These are phyloP conservation scores for Protobothrops flavoviridis DNA, from an alignment of 2,113 vertebrate species.

Conservation along the genomic window DNA sequence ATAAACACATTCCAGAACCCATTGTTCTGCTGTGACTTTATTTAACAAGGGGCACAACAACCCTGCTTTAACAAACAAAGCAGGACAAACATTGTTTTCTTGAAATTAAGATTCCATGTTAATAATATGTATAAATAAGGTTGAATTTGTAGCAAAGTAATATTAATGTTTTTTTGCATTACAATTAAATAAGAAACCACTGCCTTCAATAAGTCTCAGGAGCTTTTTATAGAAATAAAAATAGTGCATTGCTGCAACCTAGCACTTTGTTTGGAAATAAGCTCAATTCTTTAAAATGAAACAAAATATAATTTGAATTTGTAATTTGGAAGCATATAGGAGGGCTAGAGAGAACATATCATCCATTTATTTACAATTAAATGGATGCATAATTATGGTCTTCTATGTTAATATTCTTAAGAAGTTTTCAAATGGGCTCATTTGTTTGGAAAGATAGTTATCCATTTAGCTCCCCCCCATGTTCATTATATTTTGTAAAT, in stretches of 20 bases:
- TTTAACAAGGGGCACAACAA: neutral
- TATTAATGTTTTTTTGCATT: neutral
- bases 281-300: neutral
- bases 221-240: neutral
- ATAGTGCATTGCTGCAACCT: neutral
- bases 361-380: neutral
- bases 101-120: neutral
- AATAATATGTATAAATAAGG: neutral
- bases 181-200: neutral
- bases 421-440: neutral
- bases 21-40: neutral
- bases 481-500: neutral
- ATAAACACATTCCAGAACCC: neutral
- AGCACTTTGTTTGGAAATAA: neutral
- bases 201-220: neutral
- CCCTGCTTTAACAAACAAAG: neutral
- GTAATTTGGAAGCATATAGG: neutral
- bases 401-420: neutral
- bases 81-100: neutral
- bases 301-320: neutral
- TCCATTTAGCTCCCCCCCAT: neutral
- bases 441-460: neutral
- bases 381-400: neutral
- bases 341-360: neutral
- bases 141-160: neutral